Base-by-base conservation (phyloP, 1,140 invertebrate genomes). In the Anoplophora glabripennis region DNA sequence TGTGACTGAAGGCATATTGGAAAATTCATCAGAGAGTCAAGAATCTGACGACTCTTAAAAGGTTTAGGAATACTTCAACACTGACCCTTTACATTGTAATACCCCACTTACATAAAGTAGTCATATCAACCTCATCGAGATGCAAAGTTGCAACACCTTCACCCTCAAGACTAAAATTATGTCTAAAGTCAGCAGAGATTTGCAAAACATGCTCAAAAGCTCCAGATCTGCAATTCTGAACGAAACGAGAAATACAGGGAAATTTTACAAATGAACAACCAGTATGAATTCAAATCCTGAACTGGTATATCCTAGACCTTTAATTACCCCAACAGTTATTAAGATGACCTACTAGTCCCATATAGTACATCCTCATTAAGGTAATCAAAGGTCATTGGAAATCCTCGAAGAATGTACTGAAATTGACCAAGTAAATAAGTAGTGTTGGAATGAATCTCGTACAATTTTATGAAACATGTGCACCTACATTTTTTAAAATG, bases 221-320 rank as follows among this genome's bases (percentile, higher is more conserved):
- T 12, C 41, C 41, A 11, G 41, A 44, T 14, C 12, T 44, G 41
- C 41, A 44, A 14, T 3, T 8, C 9, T 44, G 12, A 11, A 17
- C 41, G 8, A 44, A 14, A 14, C 41, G 7, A 44, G 41, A 44
- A n/a, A 49, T 49, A 10, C 47, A n/a, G 47, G 12, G 17, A 49
- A 8, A 15, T 49, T 28, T 21, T 49, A 49, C 3, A 49, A 8
- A 34, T 49, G 47, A 49, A 33, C 14, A 28, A 49, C 47, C 18
- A 49, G 12, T 34, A 49, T 48, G 47, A 49, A 28, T 21, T 14
- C 47, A 49, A 14, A 49, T 28, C 18, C 14, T 8, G 4, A 44
- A 7, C 10, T 15, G 18, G 18, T 44, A 12, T 8, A 11, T 9
- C 12, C 18, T 44, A 9, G 41, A 15, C 41, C 14, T n/a, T n/a